Conservation (phyloP, 1,140 invertebrate species). For the Anoplolepis gracilipes region DNA sequence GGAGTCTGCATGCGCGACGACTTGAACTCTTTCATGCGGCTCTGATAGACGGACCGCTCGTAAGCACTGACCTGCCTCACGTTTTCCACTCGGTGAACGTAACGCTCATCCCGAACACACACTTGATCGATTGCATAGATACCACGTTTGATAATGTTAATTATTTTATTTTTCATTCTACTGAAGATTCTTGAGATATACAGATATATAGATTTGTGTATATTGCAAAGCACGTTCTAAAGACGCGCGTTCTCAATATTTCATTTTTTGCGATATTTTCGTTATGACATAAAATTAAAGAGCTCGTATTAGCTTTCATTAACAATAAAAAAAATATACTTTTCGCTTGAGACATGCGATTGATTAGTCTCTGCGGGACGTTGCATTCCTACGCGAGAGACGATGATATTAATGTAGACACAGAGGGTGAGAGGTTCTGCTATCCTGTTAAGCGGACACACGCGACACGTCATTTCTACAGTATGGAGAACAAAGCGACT, state of each 20-base stretch:
- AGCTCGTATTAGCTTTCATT: no score
- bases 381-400: background rate
- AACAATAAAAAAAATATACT: no score
- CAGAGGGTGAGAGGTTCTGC: conserved; percentile 63
- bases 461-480: conserved; percentile 80
- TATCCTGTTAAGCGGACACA: conserved; percentile 75
- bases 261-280: background rate
- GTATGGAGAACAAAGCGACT: conserved; percentile 48
- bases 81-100: conserved; percentile 40
- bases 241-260: background rate
- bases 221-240: background rate
- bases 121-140: background rate
- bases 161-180: background rate
- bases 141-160: background rate
- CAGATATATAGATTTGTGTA: background rate
- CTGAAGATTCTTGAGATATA: background rate
- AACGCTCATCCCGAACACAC: background rate
- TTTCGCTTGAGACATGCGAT: no score
- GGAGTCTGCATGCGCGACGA: background rate
- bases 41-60: conserved; percentile 72
- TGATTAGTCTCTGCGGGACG: background rate
- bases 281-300: background rate
- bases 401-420: background rate
- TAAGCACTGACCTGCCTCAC: conserved; percentile 79
- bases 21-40: conserved; percentile 62